Percentiles rank a stretch among this genome's conserved stretches.
These are phyloP conservation scores for Trididemnum miniatum DNA, from an alignment of 23 tunicate genomes.

Conservation along the genomic window DNA sequence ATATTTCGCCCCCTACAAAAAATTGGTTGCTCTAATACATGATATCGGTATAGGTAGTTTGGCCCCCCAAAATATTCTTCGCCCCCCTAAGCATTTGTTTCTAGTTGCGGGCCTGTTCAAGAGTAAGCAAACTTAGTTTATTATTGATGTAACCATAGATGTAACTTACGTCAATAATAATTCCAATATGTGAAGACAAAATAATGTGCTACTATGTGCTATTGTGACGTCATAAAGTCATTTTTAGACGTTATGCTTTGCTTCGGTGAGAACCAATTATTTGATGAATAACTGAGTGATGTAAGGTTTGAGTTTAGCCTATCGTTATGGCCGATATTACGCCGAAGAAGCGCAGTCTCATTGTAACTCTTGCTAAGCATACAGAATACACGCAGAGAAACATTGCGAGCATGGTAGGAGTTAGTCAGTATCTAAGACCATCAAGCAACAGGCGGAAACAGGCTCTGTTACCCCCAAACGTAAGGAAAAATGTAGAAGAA, in stretches of 20 bases:
- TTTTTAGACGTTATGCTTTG: background rate
- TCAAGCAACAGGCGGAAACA: slow-evolving; percentile 25
- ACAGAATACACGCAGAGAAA: slow-evolving; percentile 6
- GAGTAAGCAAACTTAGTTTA: background rate
- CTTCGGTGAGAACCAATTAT: too few relatives aligned
- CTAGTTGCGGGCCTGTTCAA: background rate
- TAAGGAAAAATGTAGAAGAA: slow-evolving; percentile 25
- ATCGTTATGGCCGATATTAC: background rate
- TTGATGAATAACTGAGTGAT: background rate
- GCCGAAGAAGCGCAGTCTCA: slow-evolving; percentile 22
- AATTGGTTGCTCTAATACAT: too few relatives aligned
- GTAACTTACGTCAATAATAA: background rate
- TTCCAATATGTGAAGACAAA: background rate
- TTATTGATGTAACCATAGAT: background rate
- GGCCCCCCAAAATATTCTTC: too few relatives aligned
- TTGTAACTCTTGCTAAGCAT: slow-evolving; percentile 10
- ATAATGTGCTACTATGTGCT: background rate
- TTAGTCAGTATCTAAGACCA: slow-evolving; percentile 21
- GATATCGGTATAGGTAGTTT: too few relatives aligned
- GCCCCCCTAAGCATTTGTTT: too few relatives aligned
- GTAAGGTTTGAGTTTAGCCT: background rate
- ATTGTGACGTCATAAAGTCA: slow-evolving; percentile 8
- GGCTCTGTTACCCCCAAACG: slow-evolving; percentile 31
- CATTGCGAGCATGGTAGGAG: slow-evolving; percentile 8
- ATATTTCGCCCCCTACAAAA: too few relatives aligned